Percentiles rank a stretch among this genome's conserved stretches.
These are phyloP conservation scores for Aulostomus chinensis DNA, from an alignment of 2,797 vertebrate genomes.

Conservation along the genomic window DNA sequence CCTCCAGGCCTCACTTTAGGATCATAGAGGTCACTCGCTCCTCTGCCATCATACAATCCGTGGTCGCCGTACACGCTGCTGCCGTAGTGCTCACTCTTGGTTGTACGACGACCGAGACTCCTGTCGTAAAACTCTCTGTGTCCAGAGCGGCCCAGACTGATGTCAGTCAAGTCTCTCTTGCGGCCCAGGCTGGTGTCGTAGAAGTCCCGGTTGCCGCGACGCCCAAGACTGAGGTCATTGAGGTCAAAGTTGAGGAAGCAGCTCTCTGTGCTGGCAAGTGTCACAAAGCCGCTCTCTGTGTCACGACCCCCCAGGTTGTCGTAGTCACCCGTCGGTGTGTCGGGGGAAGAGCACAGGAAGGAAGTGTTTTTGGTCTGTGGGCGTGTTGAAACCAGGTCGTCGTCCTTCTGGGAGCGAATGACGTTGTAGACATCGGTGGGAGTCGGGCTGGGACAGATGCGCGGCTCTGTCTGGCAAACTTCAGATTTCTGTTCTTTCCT, in stretches of 20 bases:
- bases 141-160: conserved; percentile 44
- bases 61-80: conserved; percentile 48
- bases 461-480: conserved; percentile 73
- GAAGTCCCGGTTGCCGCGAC: conserved; percentile 51
- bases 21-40: conserved; percentile 60
- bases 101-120: conserved; percentile 70
- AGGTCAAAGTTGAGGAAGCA: conserved; percentile 92
- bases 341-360: conserved; percentile 82
- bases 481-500: conserved; percentile 72
- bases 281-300: conserved; percentile 85
- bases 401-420: conserved; percentile 87
- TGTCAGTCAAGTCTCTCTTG: conserved; percentile 57
- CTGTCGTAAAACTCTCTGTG: conserved; percentile 61
- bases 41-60: conserved; percentile 49
- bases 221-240: conserved; percentile 83
- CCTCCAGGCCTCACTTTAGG: conserved; percentile 42
- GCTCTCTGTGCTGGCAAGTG: conserved; percentile 86
- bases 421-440: conserved; percentile 87
- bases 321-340: conserved; percentile 82
- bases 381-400: conserved; percentile 87
- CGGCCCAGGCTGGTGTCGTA: conserved; percentile 65
- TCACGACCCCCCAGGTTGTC: conserved; percentile 80
- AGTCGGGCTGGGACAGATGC: conserved; percentile 74
- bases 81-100: conserved; percentile 73
- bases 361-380: conserved; percentile 90